Evolutionary conservation across 2,888 invertebrate genomes (phyloP).

Genomic region (Xylota segnis): DNA sequence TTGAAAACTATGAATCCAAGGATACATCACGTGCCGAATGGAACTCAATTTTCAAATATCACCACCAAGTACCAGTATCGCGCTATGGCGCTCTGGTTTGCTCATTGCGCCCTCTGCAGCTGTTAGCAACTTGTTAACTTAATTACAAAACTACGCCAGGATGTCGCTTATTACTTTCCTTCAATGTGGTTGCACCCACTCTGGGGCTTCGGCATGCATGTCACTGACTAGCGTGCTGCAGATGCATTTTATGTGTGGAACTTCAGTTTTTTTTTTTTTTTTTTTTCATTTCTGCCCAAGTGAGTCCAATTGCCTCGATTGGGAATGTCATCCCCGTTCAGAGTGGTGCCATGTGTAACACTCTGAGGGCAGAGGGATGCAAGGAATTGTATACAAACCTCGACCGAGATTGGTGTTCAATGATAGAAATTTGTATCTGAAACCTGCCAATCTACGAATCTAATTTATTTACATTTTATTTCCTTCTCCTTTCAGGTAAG

Average conservation of each 20-base stretch:
- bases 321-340: constrained; percentile 46
- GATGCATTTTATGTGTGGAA: constrained; percentile 60
- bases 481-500: constrained; percentile 63
- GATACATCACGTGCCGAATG: constrained; percentile 44
- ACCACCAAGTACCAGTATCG: constrained; percentile 12
- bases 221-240: constrained; percentile 42
- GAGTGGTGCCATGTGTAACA: constrained; percentile 20
- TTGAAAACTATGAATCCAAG: constrained; percentile 21
- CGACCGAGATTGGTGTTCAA: constrained; percentile 20
- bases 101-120: constrained; percentile 37
- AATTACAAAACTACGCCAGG: constrained; percentile 70
- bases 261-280: constrained; percentile 18
- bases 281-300: constrained; percentile 35
- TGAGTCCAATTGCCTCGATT: constrained; percentile 52
- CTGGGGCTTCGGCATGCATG: constrained; percentile 17
- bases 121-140: constrained; percentile 73
- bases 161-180: constrained; percentile 72
- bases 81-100: background rate
- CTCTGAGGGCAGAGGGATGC: constrained; percentile 11
- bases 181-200: constrained; percentile 45
- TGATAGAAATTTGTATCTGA: constrained; percentile 13
- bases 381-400: constrained; percentile 9
- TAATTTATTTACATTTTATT: constrained; percentile 33
- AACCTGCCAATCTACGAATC: constrained; percentile 13
- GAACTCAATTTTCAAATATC: constrained; percentile 60